Conservation (phyloP, 2,888 invertebrate genomes). For the Synergus laeviventris region DNA sequence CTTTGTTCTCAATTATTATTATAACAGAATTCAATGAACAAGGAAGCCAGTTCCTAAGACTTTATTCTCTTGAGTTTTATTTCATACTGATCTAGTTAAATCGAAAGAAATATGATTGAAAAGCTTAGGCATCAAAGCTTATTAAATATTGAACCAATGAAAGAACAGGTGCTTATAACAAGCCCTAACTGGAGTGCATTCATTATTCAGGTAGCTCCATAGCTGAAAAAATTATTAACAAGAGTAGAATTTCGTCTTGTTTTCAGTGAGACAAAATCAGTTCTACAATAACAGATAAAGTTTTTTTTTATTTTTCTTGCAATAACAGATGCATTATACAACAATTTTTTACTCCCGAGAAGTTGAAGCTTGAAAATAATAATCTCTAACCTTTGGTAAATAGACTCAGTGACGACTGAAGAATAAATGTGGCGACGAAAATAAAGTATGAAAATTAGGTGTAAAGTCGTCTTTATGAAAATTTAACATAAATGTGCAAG, state of each 20-base stretch:
- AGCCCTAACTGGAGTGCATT: background rate
- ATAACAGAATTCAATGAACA: background rate
- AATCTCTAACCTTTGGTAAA: background rate
- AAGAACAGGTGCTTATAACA: background rate
- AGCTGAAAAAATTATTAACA: background rate
- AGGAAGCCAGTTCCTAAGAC: background rate
- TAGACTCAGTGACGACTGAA: background rate
- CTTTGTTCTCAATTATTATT: background rate
- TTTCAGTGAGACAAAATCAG: background rate
- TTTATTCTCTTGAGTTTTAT: background rate
- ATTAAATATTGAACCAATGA: background rate
- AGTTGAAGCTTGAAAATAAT: background rate
- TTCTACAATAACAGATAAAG: background rate
- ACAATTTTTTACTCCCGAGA: background rate
- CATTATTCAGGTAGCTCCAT: background rate
- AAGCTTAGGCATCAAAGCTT: background rate
- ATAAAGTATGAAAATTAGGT: slow-evolving; percentile 11
- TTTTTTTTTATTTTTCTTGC: background rate
- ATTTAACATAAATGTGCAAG: background rate
- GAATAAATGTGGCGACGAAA: background rate
- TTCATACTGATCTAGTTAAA: background rate
- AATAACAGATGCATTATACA: background rate
- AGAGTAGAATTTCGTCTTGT: background rate
- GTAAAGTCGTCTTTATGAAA: background rate
- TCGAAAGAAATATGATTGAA: background rate